Conservation (phyloP, 2,888 invertebrate genomes). For the Tipula lateralis region DNA sequence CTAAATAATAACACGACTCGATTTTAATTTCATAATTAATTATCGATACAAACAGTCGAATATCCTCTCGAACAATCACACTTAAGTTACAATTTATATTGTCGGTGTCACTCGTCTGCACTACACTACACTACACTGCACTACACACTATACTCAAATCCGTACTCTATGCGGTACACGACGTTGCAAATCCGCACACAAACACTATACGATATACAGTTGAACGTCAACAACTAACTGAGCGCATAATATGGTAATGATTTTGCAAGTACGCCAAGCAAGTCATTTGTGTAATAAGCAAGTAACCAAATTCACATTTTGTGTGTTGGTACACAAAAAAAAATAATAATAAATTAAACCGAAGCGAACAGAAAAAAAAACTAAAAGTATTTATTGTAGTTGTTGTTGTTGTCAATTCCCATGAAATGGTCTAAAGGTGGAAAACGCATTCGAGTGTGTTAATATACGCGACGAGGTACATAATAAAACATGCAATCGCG, state of each 20-base stretch:
- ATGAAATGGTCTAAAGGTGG: not conserved
- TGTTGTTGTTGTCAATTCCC: not conserved
- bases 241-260: not conserved
- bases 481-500: too few species aligned
- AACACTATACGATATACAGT: not conserved
- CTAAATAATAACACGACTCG: not conserved
- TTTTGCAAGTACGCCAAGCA: not conserved
- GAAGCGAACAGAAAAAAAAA: not conserved
- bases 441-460: not conserved
- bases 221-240: not conserved
- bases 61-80: too few species aligned
- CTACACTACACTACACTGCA: not conserved
- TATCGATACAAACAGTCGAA: conserved; percentile 7
- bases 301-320: not conserved
- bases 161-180: not conserved
- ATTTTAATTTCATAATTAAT: not conserved
- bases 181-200: not conserved
- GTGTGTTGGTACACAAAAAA: not conserved
- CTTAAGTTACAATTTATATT: not conserved
- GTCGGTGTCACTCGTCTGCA: not conserved
- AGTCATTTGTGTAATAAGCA: not conserved
- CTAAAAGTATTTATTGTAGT: not conserved
- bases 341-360: not conserved
- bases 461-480: too few species aligned
- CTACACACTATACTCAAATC: not conserved